Evolutionary conservation across 2,888 invertebrate species (phyloP).

Genomic region (Odontocerum albicorne): DNA sequence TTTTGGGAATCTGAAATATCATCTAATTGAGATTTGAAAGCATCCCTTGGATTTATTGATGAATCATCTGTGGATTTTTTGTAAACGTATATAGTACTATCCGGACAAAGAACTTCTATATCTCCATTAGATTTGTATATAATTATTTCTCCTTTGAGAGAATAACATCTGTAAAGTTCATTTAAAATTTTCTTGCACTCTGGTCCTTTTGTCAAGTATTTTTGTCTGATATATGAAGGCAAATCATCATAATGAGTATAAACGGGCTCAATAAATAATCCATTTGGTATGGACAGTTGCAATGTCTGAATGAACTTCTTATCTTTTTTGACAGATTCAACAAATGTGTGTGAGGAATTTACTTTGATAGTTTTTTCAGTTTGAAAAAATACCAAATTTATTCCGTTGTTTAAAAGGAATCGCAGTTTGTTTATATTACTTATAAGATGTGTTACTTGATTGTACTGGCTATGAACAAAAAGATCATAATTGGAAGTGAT

Average conservation of each 20-base stretch:
- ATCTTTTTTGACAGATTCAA: too few species aligned
- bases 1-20: too few species aligned
- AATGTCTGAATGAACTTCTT: too few species aligned
- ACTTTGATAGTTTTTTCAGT: not conserved
- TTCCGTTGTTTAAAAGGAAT: conserved; percentile 13
- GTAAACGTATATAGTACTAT: conserved; percentile 41
- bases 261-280: conserved; percentile 49
- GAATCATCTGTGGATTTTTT: not conserved
- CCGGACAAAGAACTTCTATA: conserved; percentile 47
- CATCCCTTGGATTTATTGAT: not conserved
- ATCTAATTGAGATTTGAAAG: too few species aligned
- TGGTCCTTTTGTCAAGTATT: conserved; percentile 42
- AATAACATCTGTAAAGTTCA: conserved; percentile 18
- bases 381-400: conserved; percentile 16
- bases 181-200: conserved; percentile 48
- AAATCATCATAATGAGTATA: conserved; percentile 44
- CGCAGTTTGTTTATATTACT: conserved; percentile 33
- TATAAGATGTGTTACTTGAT: conserved; percentile 42
- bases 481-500: conserved; percentile 42
- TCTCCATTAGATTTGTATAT: conserved; percentile 45
- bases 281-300: conserved; percentile 49
- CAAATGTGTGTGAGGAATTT: not conserved
- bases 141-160: conserved; percentile 50
- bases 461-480: conserved; percentile 36
- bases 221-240: conserved; percentile 51